Evolutionary conservation across 2,797 vertebrate genomes (phyloP), one percentile per base, ranked within the genome.

Genomic region (Sebastiscus albofasciatus): DNA sequence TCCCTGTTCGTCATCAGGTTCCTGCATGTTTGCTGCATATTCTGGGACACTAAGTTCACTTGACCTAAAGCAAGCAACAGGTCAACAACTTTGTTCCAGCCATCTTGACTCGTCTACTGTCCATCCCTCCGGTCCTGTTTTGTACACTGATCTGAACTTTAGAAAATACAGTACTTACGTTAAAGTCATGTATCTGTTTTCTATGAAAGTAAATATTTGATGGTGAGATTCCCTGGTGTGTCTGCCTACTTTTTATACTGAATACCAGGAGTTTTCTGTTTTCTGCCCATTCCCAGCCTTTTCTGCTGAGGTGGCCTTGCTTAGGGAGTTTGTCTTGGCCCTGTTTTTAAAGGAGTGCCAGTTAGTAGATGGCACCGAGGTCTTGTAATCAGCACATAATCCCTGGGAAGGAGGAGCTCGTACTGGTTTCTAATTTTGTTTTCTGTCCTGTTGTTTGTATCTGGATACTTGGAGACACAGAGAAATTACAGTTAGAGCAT

Each of bases 21-120:
- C 61, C 86, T 78, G 67, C 24, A 60, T 71, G 67, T 75, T 83
- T 75, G 52, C 71, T 67, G 60, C 1, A 2, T 58, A 55, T 39
- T 85, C 81, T 73, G 76, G 83, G 54, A 86, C 29, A 1, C 36
- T 13, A 39, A 86, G 87, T 90, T 92, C 72, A 80, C 76, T 89
- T 89, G 89, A 90, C 88, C 87, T 65, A 24, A 86, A 85, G 58
- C 69, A 61, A 81, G 39, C 68, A 83, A 65, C 58, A 80, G 88
- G 87, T 92, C 90, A 90, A 77, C 62, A 89, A 60, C 60, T 66
- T 67, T 65, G 52, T 82, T 90, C 67, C 54, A 61, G 20, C 22
- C 59, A 69, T 6, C 67, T 68, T 1, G 4, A 52, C 10, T 39
- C 55, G 31, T 65, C 62, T 7, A 68, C 56, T 68, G 65, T 34